Conservation (phyloP, 92 coral and sea anemone species). For the Palythoa grandis region DNA sequence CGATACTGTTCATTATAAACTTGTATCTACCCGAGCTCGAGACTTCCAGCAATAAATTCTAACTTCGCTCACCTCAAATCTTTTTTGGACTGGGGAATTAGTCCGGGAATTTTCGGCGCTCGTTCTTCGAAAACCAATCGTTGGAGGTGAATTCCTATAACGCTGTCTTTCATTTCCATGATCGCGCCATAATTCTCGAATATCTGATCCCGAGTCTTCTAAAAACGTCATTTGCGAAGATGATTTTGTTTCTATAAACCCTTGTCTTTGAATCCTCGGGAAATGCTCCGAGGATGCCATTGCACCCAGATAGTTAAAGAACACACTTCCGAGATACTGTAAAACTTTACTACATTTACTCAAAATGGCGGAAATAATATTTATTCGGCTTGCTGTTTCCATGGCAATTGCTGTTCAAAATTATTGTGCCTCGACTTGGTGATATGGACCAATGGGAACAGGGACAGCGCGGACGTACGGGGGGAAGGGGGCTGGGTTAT, state of each 20-base stretch:
- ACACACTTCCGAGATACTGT: not conserved
- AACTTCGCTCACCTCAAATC: conserved; percentile 79
- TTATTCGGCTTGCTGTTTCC: conserved; percentile 66
- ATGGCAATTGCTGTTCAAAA: conserved; percentile 54
- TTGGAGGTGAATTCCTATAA: conserved; percentile 84
- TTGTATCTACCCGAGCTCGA: not conserved
- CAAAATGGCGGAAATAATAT: conserved; percentile 87
- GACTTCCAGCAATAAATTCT: no score
- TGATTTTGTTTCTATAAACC: conserved; percentile 68
- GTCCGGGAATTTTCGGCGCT: conserved; percentile 88
- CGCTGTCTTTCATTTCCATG: conserved; percentile 86
- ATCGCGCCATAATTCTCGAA: conserved; percentile 82
- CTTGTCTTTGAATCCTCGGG: conserved; percentile 77
- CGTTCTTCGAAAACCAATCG: conserved; percentile 80
- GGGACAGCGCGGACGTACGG: not conserved
- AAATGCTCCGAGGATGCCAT: conserved; percentile 87
- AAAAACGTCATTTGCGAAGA: conserved; percentile 65
- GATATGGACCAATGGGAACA: not conserved
- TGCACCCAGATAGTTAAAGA: conserved; percentile 41
- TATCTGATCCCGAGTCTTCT: conserved; percentile 83
- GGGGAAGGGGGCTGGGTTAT: not conserved
- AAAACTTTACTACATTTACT: not conserved
- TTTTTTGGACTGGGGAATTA: conserved; percentile 82
- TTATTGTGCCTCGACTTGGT: conserved; percentile 33
- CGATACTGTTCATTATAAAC: no score